Conservation (phyloP, 2,797 vertebrate species). For the Botia almorhae region DNA sequence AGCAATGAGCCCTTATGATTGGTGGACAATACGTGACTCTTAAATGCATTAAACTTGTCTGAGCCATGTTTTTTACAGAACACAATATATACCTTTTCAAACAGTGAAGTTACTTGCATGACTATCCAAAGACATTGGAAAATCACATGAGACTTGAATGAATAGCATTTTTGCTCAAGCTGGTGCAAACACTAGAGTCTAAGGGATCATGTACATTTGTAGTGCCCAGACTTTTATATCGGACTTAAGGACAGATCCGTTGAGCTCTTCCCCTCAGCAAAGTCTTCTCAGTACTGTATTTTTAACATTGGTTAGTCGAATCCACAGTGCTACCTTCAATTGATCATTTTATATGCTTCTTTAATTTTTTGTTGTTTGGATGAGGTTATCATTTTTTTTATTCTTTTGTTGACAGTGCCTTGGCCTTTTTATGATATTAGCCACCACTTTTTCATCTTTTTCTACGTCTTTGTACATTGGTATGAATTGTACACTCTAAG, state of each 20-base stretch:
- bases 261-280: conserved; percentile 57
- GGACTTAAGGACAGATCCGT: conserved; percentile 20
- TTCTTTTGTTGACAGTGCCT: conserved; percentile 78
- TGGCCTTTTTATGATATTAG: conserved; percentile 74
- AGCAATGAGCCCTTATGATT: neutral
- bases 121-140: neutral
- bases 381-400: conserved; percentile 25
- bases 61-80: conserved; percentile 27
- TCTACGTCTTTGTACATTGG: conserved; percentile 76
- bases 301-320: conserved; percentile 63
- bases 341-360: conserved; percentile 65
- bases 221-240: conserved; percentile 70
- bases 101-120: neutral
- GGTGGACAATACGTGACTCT: conserved; percentile 7
- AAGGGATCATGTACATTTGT: neutral
- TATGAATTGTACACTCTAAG: conserved; percentile 45
- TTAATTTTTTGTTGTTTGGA: conserved; percentile 39
- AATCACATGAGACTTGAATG: neutral
- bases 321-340: conserved; percentile 56
- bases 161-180: neutral
- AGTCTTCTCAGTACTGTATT: conserved; percentile 77
- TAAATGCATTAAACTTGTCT: conserved; percentile 14
- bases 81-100: conserved; percentile 12
- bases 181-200: conserved; percentile 17
- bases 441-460: conserved; percentile 68